These are phyloP conservation scores for Tetramorium alpestre DNA, from an alignment of 1,140 invertebrate genomes.

Conservation along the genomic window DNA sequence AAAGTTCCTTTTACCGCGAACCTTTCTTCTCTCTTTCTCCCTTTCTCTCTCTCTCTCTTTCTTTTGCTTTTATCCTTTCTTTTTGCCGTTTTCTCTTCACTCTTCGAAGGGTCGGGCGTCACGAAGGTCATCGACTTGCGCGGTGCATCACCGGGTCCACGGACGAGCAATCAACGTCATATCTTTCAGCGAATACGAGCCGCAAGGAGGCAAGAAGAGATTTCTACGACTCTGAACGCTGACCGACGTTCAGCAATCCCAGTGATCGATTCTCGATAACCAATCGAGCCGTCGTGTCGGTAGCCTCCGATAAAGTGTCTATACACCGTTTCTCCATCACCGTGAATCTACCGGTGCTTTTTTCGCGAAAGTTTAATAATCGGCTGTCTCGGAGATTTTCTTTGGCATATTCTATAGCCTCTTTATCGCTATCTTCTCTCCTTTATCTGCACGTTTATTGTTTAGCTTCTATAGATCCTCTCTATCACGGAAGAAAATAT, in stretches of 20 bases:
- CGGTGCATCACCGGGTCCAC: slow-evolving; percentile 69
- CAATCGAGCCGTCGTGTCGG: slow-evolving; percentile 66
- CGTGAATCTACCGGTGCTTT: slow-evolving; percentile 40
- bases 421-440: slow-evolving; percentile 1
- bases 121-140: slow-evolving; percentile 65
- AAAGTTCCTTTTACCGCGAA: slow-evolving; percentile 57
- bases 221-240: slow-evolving; percentile 68
- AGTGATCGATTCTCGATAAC: slow-evolving; percentile 73
- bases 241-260: slow-evolving; percentile 58
- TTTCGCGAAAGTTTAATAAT: slow-evolving; percentile 51
- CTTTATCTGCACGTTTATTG: slow-evolving; percentile 30
- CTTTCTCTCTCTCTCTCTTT: not conserved
- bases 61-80: slow-evolving; percentile 17
- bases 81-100: slow-evolving; percentile 21
- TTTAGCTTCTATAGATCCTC: slow-evolving; percentile 14
- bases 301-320: slow-evolving; percentile 69
- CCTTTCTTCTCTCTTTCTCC: slow-evolving; percentile 28
- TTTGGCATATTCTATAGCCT: slow-evolving; percentile 8
- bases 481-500: not conserved
- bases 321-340: slow-evolving; percentile 66
- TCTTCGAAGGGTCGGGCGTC: slow-evolving; percentile 54
- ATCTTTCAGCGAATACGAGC: slow-evolving; percentile 69
- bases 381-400: slow-evolving; percentile 43
- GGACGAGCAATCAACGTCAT: slow-evolving; percentile 76
- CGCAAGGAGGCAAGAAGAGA: slow-evolving; percentile 53